A percentile compares a stretch with the other conserved stretches of the same genome.
phyloP scores from a whole-genome alignment of 2,888 invertebrate species.

The Gastrophysa polygoni region DNA sequence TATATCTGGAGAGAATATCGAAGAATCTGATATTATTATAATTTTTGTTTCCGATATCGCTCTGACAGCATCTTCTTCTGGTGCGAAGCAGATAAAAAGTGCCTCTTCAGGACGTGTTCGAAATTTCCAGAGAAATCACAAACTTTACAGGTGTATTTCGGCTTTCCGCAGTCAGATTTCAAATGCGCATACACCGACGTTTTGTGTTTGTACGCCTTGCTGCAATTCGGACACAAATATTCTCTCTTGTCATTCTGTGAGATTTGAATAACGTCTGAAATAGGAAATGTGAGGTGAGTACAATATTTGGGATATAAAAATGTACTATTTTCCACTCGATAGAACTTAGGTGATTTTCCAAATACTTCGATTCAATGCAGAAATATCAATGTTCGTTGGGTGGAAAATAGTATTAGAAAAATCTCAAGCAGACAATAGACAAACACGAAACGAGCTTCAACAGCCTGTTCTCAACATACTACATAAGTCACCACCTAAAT shows the following conservation, averaged over 20 bases:
- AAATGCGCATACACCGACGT: constrained; percentile 75
- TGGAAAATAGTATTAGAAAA: too few relatives aligned
- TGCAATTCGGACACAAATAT: constrained; percentile 67
- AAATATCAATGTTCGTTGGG: too few relatives aligned
- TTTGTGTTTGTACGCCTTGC: constrained; percentile 78
- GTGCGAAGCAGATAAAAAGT: constrained; percentile 39
- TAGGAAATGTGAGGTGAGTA: not conserved
- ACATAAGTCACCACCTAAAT: too few relatives aligned
- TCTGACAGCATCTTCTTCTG: constrained; percentile 17
- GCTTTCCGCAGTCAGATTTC: constrained; percentile 71
- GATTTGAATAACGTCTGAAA: not conserved
- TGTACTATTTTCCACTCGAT: too few relatives aligned
- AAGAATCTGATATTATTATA: not conserved
- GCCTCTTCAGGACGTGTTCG: constrained; percentile 47
- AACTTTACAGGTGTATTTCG: constrained; percentile 45
- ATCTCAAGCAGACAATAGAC: too few relatives aligned
- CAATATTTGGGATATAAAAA: not conserved
- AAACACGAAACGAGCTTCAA: too few relatives aligned
- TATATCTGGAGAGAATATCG: too few relatives aligned
- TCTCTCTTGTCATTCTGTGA: not conserved
- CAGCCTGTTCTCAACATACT: too few relatives aligned
- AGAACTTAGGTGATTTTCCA: too few relatives aligned
- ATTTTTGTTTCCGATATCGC: not conserved
- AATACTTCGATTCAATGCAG: too few relatives aligned
- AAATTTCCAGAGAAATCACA: constrained; percentile 49